Conservation (phyloP, 2,113 vertebrate species). For the Muntiacus muntjak region DNA sequence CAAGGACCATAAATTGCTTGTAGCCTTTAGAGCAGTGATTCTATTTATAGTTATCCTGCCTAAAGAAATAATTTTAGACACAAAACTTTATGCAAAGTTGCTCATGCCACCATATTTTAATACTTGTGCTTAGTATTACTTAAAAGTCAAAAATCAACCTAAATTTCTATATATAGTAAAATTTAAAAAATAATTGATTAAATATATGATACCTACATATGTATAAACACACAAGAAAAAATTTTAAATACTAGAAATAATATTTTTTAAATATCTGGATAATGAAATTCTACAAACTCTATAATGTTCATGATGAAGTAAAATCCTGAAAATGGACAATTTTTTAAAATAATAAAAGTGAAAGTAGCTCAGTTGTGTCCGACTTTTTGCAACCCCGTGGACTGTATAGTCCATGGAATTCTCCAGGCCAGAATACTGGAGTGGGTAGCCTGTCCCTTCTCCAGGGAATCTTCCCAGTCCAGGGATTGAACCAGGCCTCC, state of each 20-base stretch:
- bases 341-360: neutral
- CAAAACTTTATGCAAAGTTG: neutral
- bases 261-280: neutral
- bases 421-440: neutral
- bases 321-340: neutral
- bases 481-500: neutral
- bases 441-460: neutral
- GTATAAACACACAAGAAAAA: neutral
- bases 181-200: constrained; percentile 1
- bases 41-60: neutral
- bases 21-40: neutral
- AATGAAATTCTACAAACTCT: neutral
- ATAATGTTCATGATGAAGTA: neutral
- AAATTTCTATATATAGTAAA: neutral
- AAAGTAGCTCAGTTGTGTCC: neutral
- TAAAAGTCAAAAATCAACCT: constrained; percentile 6
- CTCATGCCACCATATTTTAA: neutral
- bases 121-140: neutral
- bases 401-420: neutral
- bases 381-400: neutral
- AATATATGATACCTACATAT: neutral
- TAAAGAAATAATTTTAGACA: constrained; percentile 9
- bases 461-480: neutral
- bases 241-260: neutral
- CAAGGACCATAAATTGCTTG: neutral